phyloP scores from a whole-genome alignment of 1,140 invertebrate species.

The Zaprionus africanus region DNA sequence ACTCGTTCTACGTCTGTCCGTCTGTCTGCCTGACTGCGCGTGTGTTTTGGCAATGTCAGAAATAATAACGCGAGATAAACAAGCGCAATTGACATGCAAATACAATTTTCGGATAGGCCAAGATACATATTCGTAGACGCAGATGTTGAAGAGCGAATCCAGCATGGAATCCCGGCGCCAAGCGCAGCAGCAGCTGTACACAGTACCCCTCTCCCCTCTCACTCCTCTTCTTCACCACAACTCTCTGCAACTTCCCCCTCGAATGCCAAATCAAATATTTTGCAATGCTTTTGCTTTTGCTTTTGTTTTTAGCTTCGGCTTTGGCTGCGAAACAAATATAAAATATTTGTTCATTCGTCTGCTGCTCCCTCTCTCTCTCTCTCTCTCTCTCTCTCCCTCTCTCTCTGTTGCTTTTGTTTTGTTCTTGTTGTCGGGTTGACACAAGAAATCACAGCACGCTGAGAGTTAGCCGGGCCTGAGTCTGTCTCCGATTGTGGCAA shows the following conservation, averaged over 20 bases:
- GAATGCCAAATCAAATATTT: slow-evolving; percentile 55
- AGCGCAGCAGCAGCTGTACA: slow-evolving; percentile 20
- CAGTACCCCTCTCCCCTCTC: not conserved
- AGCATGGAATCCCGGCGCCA: slow-evolving; percentile 51
- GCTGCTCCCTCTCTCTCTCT: slow-evolving; percentile 8
- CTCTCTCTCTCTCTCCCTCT: too few relatives aligned
- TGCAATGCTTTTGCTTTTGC: slow-evolving; percentile 69
- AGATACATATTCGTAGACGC: slow-evolving; percentile 7
- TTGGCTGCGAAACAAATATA: slow-evolving; percentile 72
- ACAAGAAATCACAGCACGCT: slow-evolving; percentile 69
- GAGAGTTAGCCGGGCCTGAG: slow-evolving; percentile 13
- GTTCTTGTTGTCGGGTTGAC: slow-evolving; percentile 54
- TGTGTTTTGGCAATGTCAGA: slow-evolving; percentile 66
- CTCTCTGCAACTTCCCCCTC: not conserved
- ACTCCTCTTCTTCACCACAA: not conserved
- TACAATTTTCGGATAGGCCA: slow-evolving; percentile 62
- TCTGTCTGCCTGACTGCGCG: slow-evolving; percentile 31
- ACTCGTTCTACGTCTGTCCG: slow-evolving; percentile 7
- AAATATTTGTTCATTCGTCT: slow-evolving; percentile 67
- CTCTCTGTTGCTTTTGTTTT: slow-evolving; percentile 4
- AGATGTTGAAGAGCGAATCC: not conserved
- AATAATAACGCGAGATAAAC: slow-evolving; percentile 80
- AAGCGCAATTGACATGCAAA: slow-evolving; percentile 80
- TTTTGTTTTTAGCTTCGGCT: slow-evolving; percentile 41
- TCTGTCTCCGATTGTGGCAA: slow-evolving; percentile 36